Conservation (phyloP, 2,888 invertebrate species). For the Harpalus rufipes region DNA sequence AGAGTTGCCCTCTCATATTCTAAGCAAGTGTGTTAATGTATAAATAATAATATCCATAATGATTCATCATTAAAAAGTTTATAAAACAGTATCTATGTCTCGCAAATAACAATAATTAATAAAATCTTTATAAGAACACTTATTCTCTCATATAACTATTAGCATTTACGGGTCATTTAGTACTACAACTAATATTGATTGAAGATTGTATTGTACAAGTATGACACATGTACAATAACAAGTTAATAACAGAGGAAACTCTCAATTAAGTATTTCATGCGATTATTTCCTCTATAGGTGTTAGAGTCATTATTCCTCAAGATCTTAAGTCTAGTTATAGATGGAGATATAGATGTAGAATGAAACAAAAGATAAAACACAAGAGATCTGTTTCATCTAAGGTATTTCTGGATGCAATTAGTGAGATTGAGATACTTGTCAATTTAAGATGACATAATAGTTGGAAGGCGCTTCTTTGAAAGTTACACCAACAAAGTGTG, state of each 20-base stretch:
- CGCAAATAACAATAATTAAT: slow-evolving; percentile 1
- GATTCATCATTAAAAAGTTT: not conserved
- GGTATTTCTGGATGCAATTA: slow-evolving; percentile 1
- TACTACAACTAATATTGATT: slow-evolving; percentile 16
- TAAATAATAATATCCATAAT: not conserved
- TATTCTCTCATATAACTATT: slow-evolving; percentile 11
- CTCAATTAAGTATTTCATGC: slow-evolving; percentile 56
- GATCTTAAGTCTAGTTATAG: not conserved
- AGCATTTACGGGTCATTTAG: slow-evolving; percentile 41
- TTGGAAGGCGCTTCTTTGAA: not conserved
- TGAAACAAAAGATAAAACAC: not conserved
- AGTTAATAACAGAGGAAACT: slow-evolving; percentile 56
- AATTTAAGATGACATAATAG: not conserved
- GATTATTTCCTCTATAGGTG: slow-evolving; percentile 52
- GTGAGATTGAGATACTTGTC: not conserved
- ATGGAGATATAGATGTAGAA: slow-evolving; percentile 16
- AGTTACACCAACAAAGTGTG: too few relatives aligned
- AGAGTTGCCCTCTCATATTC: not conserved
- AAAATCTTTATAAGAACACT: not conserved
- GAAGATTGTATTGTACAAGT: slow-evolving; percentile 36
- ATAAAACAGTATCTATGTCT: not conserved
- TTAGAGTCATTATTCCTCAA: slow-evolving; percentile 8
- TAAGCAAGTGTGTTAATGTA: not conserved
- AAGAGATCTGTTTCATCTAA: not conserved
- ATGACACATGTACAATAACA: slow-evolving; percentile 55